Conservation (phyloP, 2,888 invertebrate species). For the Noctua janthe region DNA sequence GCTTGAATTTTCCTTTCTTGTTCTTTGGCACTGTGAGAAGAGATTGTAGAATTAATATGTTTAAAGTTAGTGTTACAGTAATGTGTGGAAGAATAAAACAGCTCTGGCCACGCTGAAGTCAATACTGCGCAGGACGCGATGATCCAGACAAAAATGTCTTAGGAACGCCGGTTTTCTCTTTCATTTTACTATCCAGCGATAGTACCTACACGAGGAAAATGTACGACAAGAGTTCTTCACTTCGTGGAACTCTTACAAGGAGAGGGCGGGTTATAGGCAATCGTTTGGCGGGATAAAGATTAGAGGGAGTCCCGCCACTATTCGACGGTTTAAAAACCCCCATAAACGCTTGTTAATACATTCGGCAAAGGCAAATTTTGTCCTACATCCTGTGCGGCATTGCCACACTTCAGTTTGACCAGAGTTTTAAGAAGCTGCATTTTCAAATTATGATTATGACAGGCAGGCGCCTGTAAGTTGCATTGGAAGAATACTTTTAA, state of each 20-base stretch:
- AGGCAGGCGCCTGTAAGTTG: neutral
- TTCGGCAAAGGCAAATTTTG: neutral
- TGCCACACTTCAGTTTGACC: neutral
- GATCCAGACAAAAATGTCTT: neutral
- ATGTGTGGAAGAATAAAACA: neutral
- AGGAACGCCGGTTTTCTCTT: neutral
- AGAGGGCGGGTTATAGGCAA: neutral
- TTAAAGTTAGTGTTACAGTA: neutral
- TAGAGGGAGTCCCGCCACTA: neutral
- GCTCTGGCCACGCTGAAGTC: neutral
- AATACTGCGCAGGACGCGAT: neutral
- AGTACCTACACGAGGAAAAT: neutral
- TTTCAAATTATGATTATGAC: neutral
- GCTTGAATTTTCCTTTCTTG: constrained; percentile 83
- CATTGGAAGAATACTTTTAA: neutral
- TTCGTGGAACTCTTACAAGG: neutral
- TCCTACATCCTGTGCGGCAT: neutral
- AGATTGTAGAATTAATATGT: neutral
- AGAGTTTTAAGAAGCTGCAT: neutral
- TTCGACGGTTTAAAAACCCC: neutral
- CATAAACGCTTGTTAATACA: neutral
- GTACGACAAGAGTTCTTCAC: neutral
- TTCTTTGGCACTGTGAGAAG: constrained; percentile 80
- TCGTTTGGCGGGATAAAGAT: neutral
- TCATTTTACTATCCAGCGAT: too few species aligned